A percentile compares a stretch with the other conserved stretches of the same genome.
phyloP scores from a whole-genome alignment of 2,113 vertebrate genomes.

The Oncorhynchus nerka region DNA sequence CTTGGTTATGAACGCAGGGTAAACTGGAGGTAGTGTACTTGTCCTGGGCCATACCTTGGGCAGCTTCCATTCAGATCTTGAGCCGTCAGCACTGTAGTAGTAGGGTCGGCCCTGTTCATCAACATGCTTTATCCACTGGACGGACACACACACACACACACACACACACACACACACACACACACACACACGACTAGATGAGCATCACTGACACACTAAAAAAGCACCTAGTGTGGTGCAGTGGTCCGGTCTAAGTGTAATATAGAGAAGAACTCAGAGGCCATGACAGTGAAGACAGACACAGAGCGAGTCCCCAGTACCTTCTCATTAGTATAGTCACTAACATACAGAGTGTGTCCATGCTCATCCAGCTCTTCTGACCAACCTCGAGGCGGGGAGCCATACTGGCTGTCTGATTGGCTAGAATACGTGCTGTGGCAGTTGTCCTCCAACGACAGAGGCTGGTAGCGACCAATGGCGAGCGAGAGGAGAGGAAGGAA shows the following conservation, averaged over 20 bases:
- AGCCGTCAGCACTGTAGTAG: conserved; percentile 91
- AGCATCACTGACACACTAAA: too few relatives aligned
- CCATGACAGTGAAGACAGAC: background rate
- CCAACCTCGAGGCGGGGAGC: conserved; percentile 91
- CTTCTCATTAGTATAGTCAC: conserved; percentile 97
- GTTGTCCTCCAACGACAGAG: conserved; percentile 86
- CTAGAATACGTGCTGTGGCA: conserved; percentile 88
- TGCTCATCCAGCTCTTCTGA: conserved; percentile 93
- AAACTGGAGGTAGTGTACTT: background rate
- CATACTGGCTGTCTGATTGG: conserved; percentile 93
- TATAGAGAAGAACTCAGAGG: too few relatives aligned
- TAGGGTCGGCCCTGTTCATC: conserved; percentile 91
- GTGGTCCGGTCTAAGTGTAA: too few relatives aligned
- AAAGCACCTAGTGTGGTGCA: too few relatives aligned
- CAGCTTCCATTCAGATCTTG: conserved; percentile 92
- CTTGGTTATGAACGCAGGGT: too few relatives aligned
- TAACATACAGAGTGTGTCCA: conserved; percentile 94
- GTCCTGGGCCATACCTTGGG: conserved; percentile 78
- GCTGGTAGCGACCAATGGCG: conserved; percentile 77
- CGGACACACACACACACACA: conserved; percentile 32
- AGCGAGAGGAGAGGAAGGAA: conserved; percentile 58
- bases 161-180: background rate
- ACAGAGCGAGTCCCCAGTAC: conserved; percentile 66
- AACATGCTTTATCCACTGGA: conserved; percentile 91
- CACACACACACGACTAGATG: background rate